Evolutionary conservation across 2,113 vertebrate genomes (phyloP), one percentile per base, ranked within the genome.

Genomic region (Gymnocephalus cernua): DNA sequence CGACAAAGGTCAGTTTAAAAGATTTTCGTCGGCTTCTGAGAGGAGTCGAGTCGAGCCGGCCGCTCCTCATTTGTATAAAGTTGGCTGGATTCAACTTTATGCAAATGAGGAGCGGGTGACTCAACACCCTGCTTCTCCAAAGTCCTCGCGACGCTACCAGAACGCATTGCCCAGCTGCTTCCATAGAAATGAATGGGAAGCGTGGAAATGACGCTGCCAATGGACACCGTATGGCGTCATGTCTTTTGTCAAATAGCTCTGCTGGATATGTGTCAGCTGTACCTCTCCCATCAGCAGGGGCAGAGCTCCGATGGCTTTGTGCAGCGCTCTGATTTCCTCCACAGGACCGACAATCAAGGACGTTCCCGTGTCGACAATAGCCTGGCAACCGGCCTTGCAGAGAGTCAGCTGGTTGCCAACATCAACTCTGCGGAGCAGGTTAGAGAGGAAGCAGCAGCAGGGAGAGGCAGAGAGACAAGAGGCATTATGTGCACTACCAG

Each of bases 311-410:
- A 97, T 94, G 72, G 94, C 94, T 73, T 79, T 91, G 11, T 97
- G 92, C 70, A 98, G 91, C 0, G 94, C 96, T 29, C 57, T 18
- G 66, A 98, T 88, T 88, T 98, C 97, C 53, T 88, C 82, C 0
- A 19, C 35, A 0, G 97, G 96, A 5, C 97, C 97, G 0, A 86
- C 88, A 32, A 98, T 96, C 27, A 97, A 77, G 6, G 97, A 96
- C 0, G 97, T 97, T 35, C 97, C 97, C 0, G 96, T 97, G 87
- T 98, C 97, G 21, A 97, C 90, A 13, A 98, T 95, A 12, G 95
- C 95, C 83, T 96, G 95, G 89, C 97, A 98, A 77, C 96, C 90
- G 0, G 47, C 86, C 78, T 95, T 96, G 85, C 97, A 97, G 16
- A 98, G 80, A 6, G 81, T 95, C 87, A 97, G 87, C 72, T 93